These are phyloP conservation scores for Yponomeuta plumbellus DNA, from an alignment of 2,888 invertebrate species.

Conservation along the genomic window DNA sequence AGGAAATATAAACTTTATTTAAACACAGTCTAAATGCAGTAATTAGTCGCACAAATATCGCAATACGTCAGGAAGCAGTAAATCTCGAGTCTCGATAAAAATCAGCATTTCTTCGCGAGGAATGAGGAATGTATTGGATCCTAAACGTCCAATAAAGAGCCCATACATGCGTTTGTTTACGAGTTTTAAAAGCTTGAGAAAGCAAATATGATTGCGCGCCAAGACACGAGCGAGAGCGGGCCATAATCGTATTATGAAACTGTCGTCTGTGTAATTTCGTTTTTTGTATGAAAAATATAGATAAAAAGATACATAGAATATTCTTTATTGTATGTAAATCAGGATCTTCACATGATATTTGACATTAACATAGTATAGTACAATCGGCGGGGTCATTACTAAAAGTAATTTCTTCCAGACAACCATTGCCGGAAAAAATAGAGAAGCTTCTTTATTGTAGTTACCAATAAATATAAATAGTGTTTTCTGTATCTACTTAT, in stretches of 20 bases:
- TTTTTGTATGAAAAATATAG: too few species aligned
- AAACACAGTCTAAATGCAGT: not conserved
- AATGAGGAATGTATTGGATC: conserved; percentile 5
- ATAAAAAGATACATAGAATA: too few species aligned
- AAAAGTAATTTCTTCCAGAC: too few species aligned
- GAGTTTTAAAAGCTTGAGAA: conserved; percentile 18
- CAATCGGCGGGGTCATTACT: too few species aligned
- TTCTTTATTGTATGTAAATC: too few species aligned
- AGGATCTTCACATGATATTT: too few species aligned
- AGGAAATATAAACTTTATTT: not conserved
- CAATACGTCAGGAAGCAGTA: not conserved
- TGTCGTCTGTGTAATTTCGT: too few species aligned
- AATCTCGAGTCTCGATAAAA: not conserved
- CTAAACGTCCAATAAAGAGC: conserved; percentile 28
- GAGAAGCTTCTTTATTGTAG: too few species aligned
- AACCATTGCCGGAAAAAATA: too few species aligned
- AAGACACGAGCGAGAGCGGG: not conserved
- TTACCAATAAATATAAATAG: too few species aligned
- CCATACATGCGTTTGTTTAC: conserved; percentile 26
- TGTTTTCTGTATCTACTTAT: too few species aligned
- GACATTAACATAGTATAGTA: too few species aligned
- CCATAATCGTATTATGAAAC: not conserved
- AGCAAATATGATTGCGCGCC: not conserved
- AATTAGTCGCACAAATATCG: not conserved
- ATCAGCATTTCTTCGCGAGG: not conserved